A percentile compares a stretch with the other conserved stretches of the same genome.
phyloP scores from a whole-genome alignment of 2,797 vertebrate genomes.

The Rhabdomys pumilio region DNA sequence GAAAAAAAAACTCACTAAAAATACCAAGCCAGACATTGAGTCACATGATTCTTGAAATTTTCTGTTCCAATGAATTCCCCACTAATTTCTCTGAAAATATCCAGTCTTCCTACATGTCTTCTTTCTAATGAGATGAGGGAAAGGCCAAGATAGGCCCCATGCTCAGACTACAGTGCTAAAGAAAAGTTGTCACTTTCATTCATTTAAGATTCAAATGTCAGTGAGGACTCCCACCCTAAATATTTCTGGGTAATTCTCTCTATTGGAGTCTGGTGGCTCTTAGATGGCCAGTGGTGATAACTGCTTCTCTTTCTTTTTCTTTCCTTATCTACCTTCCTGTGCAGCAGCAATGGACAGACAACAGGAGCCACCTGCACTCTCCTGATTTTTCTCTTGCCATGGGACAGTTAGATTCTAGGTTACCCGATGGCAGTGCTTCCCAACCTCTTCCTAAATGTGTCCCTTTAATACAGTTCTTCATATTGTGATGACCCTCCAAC shows the following conservation, averaged over 20 bases:
- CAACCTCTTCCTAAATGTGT: not conserved
- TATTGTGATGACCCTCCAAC: not conserved
- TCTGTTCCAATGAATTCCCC: not conserved
- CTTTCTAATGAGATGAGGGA: not conserved
- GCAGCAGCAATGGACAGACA: not conserved
- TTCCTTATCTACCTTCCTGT: not conserved
- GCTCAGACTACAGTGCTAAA: not conserved
- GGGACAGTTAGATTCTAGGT: not conserved
- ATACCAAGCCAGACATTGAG: not conserved
- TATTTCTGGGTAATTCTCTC: conserved; percentile 2
- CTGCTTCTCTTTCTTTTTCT: not conserved
- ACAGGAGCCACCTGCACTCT: not conserved
- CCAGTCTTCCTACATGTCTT: not conserved
- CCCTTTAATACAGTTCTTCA: not conserved
- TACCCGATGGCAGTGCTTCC: not conserved
- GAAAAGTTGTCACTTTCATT: not conserved
- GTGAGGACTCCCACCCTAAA: not conserved
- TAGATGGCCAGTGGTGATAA: not conserved
- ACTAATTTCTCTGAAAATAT: not conserved
- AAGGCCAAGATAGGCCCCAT: not conserved
- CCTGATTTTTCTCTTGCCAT: not conserved
- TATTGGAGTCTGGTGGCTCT: not conserved
- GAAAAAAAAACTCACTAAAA: not conserved
- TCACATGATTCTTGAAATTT: not conserved
- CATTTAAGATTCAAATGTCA: not conserved